phyloP scores from a whole-genome alignment of 2,888 invertebrate species.

The Archaeoteleia sp. region DNA sequence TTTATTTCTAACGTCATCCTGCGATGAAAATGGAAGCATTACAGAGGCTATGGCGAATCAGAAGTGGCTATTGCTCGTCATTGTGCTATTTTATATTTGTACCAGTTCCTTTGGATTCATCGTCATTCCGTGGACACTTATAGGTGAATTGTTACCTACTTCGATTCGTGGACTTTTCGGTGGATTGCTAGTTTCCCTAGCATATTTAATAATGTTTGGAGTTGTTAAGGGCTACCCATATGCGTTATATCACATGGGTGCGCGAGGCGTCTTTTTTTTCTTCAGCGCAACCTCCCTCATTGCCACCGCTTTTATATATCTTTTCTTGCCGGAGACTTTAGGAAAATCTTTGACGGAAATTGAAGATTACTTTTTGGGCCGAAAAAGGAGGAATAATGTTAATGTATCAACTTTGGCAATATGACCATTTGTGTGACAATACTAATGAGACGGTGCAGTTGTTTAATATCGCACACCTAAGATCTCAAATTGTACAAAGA shows the following conservation, averaged over 20 bases:
- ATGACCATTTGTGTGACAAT: too few species aligned
- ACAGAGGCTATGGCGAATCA: conserved; percentile 59
- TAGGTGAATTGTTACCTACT: conserved; percentile 77
- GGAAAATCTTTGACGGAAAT: conserved; percentile 78
- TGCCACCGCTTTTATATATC: conserved; percentile 75
- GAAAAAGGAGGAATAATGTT: background rate
- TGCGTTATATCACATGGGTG: conserved; percentile 71
- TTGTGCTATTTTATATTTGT: conserved; percentile 76
- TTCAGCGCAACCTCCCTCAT: conserved; percentile 75
- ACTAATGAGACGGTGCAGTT: too few species aligned
- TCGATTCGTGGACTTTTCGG: conserved; percentile 76
- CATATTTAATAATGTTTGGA: conserved; percentile 77
- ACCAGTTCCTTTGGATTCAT: conserved; percentile 77
- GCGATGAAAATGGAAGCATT: conserved; percentile 58
- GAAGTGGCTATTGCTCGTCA: conserved; percentile 74
- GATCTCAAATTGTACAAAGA: too few species aligned
- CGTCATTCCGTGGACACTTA: conserved; percentile 79
- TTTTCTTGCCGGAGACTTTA: conserved; percentile 78
- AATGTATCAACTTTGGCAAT: background rate
- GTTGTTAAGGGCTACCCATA: conserved; percentile 77
- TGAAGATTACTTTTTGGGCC: conserved; percentile 73
- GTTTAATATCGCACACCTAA: too few species aligned
- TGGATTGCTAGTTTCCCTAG: conserved; percentile 76
- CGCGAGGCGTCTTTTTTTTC: conserved; percentile 75
- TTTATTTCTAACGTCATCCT: conserved; percentile 61